These are phyloP conservation scores for Dreissena polymorpha DNA, from an alignment of 1,140 invertebrate genomes.

Conservation along the genomic window DNA sequence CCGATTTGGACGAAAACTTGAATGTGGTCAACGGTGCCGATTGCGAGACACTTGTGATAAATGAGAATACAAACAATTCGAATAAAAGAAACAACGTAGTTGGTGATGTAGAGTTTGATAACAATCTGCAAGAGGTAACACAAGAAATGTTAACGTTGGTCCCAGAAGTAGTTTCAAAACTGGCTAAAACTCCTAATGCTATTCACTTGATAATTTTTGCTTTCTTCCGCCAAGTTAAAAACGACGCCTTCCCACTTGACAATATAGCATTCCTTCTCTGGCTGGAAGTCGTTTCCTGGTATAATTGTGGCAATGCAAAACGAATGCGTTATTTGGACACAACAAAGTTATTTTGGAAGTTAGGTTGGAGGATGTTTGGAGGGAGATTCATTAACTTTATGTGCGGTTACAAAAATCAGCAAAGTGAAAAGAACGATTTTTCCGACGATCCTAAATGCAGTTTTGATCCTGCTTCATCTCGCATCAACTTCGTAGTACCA, in stretches of 20 bases:
- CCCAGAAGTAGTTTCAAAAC: too few species aligned
- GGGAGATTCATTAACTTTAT: conserved; percentile 47
- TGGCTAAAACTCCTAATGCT: too few species aligned
- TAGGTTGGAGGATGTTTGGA: conserved; percentile 52
- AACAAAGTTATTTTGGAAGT: conserved; percentile 55
- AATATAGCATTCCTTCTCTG: conserved; percentile 51
- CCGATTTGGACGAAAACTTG: too few species aligned
- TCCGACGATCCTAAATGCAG: neutral
- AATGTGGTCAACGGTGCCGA: too few species aligned
- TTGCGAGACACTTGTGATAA: too few species aligned
- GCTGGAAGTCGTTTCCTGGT: conserved; percentile 50
- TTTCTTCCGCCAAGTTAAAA: conserved; percentile 34
- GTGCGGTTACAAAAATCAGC: conserved; percentile 51
- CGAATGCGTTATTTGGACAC: conserved; percentile 54
- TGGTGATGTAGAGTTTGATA: too few species aligned
- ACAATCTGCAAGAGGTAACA: too few species aligned
- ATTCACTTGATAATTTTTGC: neutral
- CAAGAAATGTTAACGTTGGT: too few species aligned
- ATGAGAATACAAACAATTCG: too few species aligned
- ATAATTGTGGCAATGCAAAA: conserved; percentile 18
- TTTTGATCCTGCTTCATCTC: conserved; percentile 18
- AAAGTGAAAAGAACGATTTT: conserved; percentile 3
- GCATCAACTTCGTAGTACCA: conserved; percentile 49
- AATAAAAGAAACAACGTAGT: too few species aligned
- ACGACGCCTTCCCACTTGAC: conserved; percentile 23